These are phyloP conservation scores for Campaea margaritaria DNA, from an alignment of 2,888 invertebrate species.

Conservation along the genomic window DNA sequence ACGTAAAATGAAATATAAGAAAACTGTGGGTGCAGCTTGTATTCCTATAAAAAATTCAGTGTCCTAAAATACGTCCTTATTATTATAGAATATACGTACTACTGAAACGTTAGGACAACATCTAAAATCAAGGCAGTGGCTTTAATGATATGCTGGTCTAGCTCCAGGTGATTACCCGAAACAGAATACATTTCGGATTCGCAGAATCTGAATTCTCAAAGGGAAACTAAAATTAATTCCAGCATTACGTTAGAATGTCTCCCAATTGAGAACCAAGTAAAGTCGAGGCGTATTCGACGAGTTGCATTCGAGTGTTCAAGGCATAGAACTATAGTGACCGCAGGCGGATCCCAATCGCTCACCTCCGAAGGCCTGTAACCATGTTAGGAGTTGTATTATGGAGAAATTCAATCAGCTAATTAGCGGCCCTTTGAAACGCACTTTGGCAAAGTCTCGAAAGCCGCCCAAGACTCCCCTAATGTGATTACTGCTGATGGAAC, in stretches of 20 bases:
- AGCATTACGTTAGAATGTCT: not conserved
- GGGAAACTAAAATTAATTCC: not conserved
- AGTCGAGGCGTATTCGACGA: too few species aligned
- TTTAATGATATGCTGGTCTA: not conserved
- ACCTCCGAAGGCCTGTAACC: constrained; percentile 3
- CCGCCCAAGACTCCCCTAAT: constrained; percentile 10
- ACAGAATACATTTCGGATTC: not conserved
- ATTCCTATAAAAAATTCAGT: too few species aligned
- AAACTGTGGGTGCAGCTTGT: too few species aligned
- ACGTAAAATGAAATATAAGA: too few species aligned
- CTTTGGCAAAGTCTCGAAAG: constrained; percentile 4
- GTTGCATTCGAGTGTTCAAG: too few species aligned
- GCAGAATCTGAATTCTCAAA: not conserved
- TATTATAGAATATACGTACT: too few species aligned
- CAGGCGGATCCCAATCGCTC: not conserved
- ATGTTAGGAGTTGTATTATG: constrained; percentile 13
- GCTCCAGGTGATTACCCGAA: too few species aligned
- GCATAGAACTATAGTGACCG: not conserved
- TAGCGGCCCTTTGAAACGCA: constrained; percentile 22
- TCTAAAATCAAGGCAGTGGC: not conserved
- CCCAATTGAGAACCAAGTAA: too few species aligned
- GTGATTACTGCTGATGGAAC: constrained; percentile 17
- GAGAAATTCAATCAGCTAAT: constrained; percentile 24
- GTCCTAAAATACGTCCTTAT: too few species aligned
- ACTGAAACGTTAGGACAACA: not conserved